phyloP scores from a whole-genome alignment of 2,888 invertebrate species.

The Nebria brevicollis region DNA sequence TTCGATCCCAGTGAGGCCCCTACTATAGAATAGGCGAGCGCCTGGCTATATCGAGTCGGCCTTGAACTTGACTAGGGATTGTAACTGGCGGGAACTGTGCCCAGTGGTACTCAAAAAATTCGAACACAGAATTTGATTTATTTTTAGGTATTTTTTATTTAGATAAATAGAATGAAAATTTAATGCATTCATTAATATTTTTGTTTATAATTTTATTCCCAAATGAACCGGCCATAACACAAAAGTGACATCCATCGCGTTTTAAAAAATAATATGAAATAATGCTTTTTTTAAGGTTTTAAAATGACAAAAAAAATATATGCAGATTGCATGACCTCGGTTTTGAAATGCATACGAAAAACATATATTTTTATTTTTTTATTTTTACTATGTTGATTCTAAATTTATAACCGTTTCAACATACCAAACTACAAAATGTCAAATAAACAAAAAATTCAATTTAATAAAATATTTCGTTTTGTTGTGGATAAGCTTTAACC shows the following conservation, averaged over 20 bases:
- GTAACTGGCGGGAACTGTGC: conserved; percentile 41
- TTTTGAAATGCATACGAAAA: not conserved
- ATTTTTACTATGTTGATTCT: conserved; percentile 3
- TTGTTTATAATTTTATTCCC: too few relatives aligned
- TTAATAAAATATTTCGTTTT: not conserved
- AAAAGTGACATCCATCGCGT: not conserved
- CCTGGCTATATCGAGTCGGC: conserved; percentile 51
- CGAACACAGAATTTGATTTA: not conserved
- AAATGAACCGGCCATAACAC: too few relatives aligned
- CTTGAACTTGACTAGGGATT: conserved; percentile 52
- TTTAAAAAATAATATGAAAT: not conserved
- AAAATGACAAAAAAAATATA: not conserved
- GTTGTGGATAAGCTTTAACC: too few relatives aligned
- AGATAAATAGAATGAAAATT: too few relatives aligned
- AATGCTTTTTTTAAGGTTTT: not conserved
- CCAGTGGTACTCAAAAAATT: conserved; percentile 42
- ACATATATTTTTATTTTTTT: not conserved
- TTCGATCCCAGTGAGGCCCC: conserved; percentile 47
- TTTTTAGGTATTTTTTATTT: not conserved
- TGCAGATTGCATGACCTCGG: not conserved
- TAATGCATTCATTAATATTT: too few relatives aligned
- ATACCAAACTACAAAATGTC: not conserved
- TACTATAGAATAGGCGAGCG: conserved; percentile 23
- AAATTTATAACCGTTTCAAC: too few relatives aligned
- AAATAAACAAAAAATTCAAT: not conserved